Conservation (phyloP, 2,113 vertebrate genomes). For the Scomber scombrus region DNA sequence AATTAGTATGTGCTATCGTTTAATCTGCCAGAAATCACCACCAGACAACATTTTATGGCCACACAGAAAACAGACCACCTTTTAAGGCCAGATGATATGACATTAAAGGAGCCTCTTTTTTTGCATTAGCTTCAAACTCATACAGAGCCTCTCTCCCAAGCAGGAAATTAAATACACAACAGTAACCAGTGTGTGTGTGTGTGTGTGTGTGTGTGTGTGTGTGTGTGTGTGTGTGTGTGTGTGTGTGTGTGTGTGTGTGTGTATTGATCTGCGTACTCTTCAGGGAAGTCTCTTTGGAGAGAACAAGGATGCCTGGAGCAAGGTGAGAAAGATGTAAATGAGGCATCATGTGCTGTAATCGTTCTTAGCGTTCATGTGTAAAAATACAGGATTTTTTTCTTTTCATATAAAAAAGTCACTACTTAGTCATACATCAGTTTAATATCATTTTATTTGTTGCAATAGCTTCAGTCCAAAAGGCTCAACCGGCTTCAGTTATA, state of each 20-base stretch:
- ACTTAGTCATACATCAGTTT: not conserved
- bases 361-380: not conserved
- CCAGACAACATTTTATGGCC: conserved; percentile 23
- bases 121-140: conserved; percentile 26
- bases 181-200: conserved; percentile 17
- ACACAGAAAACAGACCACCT: conserved; percentile 12
- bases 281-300: conserved; percentile 12
- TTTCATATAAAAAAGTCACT: not conserved
- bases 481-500: not conserved
- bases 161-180: conserved; percentile 72
- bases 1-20: conserved; percentile 42
- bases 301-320: not conserved
- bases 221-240: not conserved
- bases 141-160: conserved; percentile 22
- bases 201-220: too few species aligned
- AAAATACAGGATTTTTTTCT: not conserved
- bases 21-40: conserved; percentile 47
- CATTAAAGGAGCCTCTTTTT: not conserved
- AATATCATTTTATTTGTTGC: not conserved
- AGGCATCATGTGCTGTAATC: conserved; percentile 19
- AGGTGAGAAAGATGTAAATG: conserved; percentile 29
- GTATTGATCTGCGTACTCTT: conserved; percentile 37
- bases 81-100: conserved; percentile 34
- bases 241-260: too few species aligned
- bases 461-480: not conserved